Evolutionary conservation across 1,140 invertebrate species (phyloP), one percentile per base, ranked within the genome.

Genomic region (Ceratina japonica): DNA sequence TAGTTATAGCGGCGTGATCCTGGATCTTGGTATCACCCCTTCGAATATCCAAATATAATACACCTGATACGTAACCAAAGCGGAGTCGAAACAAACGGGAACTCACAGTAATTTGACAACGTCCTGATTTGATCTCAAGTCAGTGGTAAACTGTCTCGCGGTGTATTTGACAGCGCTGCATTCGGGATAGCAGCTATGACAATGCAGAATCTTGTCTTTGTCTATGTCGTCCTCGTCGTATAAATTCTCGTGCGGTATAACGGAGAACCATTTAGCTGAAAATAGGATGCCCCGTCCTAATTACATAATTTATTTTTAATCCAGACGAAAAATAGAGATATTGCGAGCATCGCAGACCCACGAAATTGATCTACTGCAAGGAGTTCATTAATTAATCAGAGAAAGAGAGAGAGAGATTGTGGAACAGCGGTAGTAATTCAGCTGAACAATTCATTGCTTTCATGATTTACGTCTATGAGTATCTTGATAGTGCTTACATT

Each of bases 1-100:
- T 75, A 22, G 92, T 88, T 15, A 93, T 37, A 1, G 90, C 37
- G 16, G 88, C 90, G 16, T 90, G 83, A 61, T 91, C 68, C 12
- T 49, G 65, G 20, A 87, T 24, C 1, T 81, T 22, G 0, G 80
- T 5, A n/a, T 71, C 49, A 0, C 61, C 16, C 24, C 85, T 88
- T 54, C 18, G 10, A 27, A 69, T 31, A 27, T 4, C 10, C 16
- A 24, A 13, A 7, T 8, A 37, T 52, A 8, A 4, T 15, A 51
- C 8, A 15, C n/a, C 4, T 4, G 1, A 63, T 12, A 4, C 5
- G 5, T 7, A 8, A 0, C 15, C 15, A 16, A 16, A 24, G n/a
- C 20, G n/a, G 13, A 12, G 12, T 65, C 4, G 16, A 10, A 49
- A 20, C 2, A 49, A 49, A 13, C 54, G 4, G 16, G 54, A 16